Base-by-base conservation (phyloP, 2,113 vertebrate genomes). In the Bufo gargarizans region DNA sequence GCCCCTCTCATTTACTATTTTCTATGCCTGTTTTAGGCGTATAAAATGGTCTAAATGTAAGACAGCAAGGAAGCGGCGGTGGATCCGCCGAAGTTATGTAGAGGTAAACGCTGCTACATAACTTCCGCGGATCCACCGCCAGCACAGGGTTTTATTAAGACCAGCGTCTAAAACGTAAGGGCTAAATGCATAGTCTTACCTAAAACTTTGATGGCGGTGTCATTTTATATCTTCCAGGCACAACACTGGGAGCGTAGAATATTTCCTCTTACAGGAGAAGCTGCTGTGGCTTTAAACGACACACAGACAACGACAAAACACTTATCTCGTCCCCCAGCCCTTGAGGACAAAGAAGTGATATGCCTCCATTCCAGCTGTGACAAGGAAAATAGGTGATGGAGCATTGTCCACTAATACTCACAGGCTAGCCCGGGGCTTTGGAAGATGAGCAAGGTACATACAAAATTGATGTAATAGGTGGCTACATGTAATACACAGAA, bases 211-310 rank as follows among this genome's bases (percentile, higher is more conserved):
- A 69, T n/a, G 9, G 9, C 6, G 4, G 7, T 84, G 45, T 84
- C 1, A 76, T 77, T 59, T 49, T 86, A 49, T 76, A 4, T 81
- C 80, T 94, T 93, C 91, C 91, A 95, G 94, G 89, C 91, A 87
- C 55, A 91, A 76, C 92, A 94, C 89, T 97, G 97, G 96, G 93
- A 97, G 92, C 92, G 58, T 82, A 91, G 94, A 45, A 86, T 90
- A 91, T 97, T 96, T 92, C 94, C 94, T 12, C 88, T 96, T 88
- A 92, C 91, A 80, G 92, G 93, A 85, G 91, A 94, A 93, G 94
- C 95, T 33, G 89, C 88, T 69, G 92, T 92, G 90, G 89, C 90
- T 89, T 93, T 96, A 91, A 82, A 91, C 69, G 91, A 91, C 89
- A 93, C 93, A 89, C 89, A 92, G 80, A 91, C 91, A 80, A 12